A percentile compares a stretch with the other conserved stretches of the same genome.
Evolutionary conservation across 2,888 invertebrate species (phyloP).

Genomic region (Cephus rjabovi): DNA sequence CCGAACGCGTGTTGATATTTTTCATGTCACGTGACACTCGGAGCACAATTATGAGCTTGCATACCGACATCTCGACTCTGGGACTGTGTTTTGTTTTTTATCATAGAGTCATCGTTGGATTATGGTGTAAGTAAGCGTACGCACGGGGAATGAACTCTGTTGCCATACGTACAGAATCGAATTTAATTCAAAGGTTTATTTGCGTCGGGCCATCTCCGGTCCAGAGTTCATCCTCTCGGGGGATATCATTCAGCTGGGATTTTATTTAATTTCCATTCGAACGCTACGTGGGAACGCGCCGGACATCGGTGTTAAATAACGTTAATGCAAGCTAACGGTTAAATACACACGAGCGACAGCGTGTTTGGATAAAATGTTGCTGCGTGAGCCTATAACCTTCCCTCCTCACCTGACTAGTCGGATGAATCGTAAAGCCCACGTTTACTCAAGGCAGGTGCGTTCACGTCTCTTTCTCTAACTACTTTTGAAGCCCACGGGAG

Average conservation of each 20-base stretch:
- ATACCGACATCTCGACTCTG: neutral
- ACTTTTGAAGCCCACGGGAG: neutral
- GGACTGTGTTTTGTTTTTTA: neutral
- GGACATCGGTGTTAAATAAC: slow-evolving; percentile 23
- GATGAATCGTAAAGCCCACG: neutral
- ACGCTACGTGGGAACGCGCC: slow-evolving; percentile 18
- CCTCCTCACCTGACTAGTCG: neutral
- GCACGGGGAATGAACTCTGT: neutral
- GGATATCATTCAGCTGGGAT: slow-evolving; percentile 9
- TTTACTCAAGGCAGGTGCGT: neutral
- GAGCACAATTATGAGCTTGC: neutral
- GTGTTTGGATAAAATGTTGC: slow-evolving; percentile 21
- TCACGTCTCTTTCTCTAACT: neutral
- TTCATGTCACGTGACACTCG: neutral
- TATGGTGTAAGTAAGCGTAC: neutral
- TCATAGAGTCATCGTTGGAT: neutral
- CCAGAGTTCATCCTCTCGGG: neutral
- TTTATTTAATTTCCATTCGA: slow-evolving; percentile 11
- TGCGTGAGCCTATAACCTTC: neutral
- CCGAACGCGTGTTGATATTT: neutral
- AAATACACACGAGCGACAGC: slow-evolving; percentile 17
- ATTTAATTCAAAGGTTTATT: neutral
- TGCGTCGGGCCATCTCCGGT: neutral
- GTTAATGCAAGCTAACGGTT: slow-evolving; percentile 23
- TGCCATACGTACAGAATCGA: neutral